Base-by-base conservation (phyloP, 2,113 vertebrate genomes). In the Xerus inauris region DNA sequence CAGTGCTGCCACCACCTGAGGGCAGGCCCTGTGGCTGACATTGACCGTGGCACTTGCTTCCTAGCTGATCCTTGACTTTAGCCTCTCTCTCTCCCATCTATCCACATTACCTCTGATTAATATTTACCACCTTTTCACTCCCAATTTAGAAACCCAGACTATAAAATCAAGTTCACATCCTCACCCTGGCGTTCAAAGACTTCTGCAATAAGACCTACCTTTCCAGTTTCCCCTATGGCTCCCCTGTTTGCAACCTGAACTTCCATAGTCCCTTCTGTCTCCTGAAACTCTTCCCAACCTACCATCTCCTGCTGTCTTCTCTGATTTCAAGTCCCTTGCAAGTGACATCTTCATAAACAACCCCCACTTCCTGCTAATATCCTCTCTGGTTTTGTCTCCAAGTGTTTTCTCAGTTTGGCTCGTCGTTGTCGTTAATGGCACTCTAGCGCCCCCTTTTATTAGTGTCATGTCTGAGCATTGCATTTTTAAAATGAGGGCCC, bases 371-470 rank as follows among this genome's bases (percentile, higher is more conserved):
- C 10, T 49, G 57, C 28, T 32, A 20, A 40, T 19, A 2, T 26
- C 9, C 24, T 35, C 79, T 11, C 51, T 81, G 4, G 0, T 1
- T 0, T 17, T 62, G 59, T 62, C 59, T 24, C 57, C 59, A 69
- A n/a, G 14, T 28, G 16, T 9, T 93, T 67, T 32, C 11, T 26
- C 47, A 65, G 17, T 6, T 20, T 30, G 57, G 32, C 45, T n/a
- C 4, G 11, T 49, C 38, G 69, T 77, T 82, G 11, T 49, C 38
- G 69, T 77, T 82, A 81, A 28, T 12, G 54, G 62, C 73, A 38
- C 64, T 89, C 88, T 51, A 83, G 96, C 32, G 49, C 93, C 96
- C 67, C 75, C 54, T 81, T 32, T 45, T 81, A n/a, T 72, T 96
- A 54, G 73, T 1, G 2, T 32, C 19, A 47, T 26, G 20, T 38